Evolutionary conservation across 2,113 vertebrate genomes (phyloP).

Genomic region (Pelecanoides urinatrix): DNA sequence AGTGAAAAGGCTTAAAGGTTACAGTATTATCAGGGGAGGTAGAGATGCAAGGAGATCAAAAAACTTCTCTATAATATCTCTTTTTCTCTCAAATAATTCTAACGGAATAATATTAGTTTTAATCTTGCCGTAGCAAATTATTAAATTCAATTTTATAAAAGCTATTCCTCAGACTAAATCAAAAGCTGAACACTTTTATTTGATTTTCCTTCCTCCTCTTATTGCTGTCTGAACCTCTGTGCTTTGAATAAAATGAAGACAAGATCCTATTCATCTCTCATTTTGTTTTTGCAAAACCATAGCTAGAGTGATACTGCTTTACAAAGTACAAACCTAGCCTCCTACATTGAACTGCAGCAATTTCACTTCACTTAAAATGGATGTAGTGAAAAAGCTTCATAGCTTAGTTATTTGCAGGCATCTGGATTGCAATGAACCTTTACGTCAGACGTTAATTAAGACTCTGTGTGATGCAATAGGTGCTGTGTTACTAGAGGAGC

Average conservation of each 20-base stretch:
- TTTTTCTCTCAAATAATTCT: background rate
- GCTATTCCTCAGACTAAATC: background rate
- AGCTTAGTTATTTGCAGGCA: background rate
- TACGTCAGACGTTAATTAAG: accelerated
- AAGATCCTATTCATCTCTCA: background rate
- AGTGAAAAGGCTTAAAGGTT: background rate
- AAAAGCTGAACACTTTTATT: background rate
- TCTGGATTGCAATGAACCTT: background rate
- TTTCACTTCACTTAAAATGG: background rate
- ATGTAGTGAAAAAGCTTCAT: background rate
- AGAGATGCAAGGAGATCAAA: background rate
- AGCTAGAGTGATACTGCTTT: background rate
- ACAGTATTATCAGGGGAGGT: background rate
- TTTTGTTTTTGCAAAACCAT: background rate
- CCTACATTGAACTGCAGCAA: background rate
- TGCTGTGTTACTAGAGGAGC: accelerated
- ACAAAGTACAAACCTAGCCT: background rate
- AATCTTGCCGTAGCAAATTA: background rate
- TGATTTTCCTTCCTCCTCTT: background rate
- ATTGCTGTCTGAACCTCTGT: background rate
- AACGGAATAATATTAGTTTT: background rate
- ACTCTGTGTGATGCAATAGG: background rate
- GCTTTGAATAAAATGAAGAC: background rate
- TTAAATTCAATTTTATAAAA: background rate
- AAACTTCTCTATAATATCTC: background rate